These are phyloP conservation scores for Drosophila atripex DNA, from an alignment of 2,888 invertebrate species.

Conservation along the genomic window DNA sequence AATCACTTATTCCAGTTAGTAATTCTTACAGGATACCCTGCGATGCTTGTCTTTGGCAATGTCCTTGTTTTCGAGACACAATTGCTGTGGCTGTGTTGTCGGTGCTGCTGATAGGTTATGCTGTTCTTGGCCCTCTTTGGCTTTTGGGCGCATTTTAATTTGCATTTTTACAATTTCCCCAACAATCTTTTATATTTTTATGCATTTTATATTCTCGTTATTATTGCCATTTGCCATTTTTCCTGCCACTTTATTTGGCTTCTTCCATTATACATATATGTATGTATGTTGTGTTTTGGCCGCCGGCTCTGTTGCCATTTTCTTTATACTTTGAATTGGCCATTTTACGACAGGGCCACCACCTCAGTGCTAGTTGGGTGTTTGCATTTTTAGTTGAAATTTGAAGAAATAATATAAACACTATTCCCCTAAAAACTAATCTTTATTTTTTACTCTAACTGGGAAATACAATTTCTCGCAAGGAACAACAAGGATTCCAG, in stretches of 20 bases:
- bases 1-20: neutral
- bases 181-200: slow-evolving; percentile 31
- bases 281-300: neutral
- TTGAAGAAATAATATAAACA: neutral
- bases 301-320: neutral
- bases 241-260: slow-evolving; percentile 29
- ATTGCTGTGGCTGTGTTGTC: slow-evolving; percentile 6
- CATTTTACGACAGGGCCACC: neutral
- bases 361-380: neutral
- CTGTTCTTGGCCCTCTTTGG: slow-evolving; percentile 20
- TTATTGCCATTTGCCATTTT: slow-evolving; percentile 15
- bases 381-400: too few species aligned
- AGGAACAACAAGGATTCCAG: neutral
- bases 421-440: neutral
- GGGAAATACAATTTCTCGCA: neutral
- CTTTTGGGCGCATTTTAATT: slow-evolving; percentile 55
- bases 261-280: neutral
- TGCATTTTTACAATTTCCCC: slow-evolving; percentile 39
- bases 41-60: neutral
- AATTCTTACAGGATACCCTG: neutral
- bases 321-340: neutral
- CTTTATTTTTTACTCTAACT: neutral
- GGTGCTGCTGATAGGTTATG: slow-evolving; percentile 26
- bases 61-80: slow-evolving; percentile 13
- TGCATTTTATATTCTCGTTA: slow-evolving; percentile 39